Conservation (phyloP, 2,797 vertebrate species). For the Megalops cyprinoides region DNA sequence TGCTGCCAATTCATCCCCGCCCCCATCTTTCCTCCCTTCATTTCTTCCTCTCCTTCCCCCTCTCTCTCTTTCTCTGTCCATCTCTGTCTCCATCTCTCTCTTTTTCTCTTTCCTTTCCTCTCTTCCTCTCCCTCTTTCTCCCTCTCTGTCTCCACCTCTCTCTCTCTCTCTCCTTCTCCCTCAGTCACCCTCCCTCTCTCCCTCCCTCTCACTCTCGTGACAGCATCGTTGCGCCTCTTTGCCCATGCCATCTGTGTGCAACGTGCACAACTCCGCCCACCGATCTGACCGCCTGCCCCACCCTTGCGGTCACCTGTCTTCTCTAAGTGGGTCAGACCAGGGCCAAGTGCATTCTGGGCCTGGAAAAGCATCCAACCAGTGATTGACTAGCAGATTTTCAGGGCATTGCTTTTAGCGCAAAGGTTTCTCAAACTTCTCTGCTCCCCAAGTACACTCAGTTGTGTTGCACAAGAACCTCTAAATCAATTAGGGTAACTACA, state of each 20-base stretch:
- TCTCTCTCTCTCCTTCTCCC: not conserved
- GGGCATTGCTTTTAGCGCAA: not conserved
- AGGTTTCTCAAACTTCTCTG: not conserved
- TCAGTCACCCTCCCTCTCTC: not conserved
- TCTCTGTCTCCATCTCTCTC: not conserved
- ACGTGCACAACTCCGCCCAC: not conserved
- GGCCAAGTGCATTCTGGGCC: not conserved
- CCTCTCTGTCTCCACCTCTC: no score
- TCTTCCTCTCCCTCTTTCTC: no score
- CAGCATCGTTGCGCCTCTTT: slow-evolving; percentile 8
- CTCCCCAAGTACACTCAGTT: not conserved
- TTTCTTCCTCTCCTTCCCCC: slow-evolving; percentile 41
- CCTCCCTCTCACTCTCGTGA: not conserved
- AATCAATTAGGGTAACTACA: not conserved
- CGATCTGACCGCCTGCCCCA: slow-evolving; percentile 20
- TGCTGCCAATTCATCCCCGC: no score
- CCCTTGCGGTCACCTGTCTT: slow-evolving; percentile 5
- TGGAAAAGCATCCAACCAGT: not conserved
- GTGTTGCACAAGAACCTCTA: no score
- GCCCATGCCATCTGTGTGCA: slow-evolving; percentile 28
- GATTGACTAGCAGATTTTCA: not conserved
- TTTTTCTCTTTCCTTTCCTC: no score
- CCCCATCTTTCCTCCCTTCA: no score
- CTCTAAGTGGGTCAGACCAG: not conserved
- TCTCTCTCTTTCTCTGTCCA: slow-evolving; percentile 39